A percentile compares a stretch with the other conserved stretches of the same genome.
Conservation (phyloP, 2,113 vertebrate species). For the Otis tarda region DNA sequence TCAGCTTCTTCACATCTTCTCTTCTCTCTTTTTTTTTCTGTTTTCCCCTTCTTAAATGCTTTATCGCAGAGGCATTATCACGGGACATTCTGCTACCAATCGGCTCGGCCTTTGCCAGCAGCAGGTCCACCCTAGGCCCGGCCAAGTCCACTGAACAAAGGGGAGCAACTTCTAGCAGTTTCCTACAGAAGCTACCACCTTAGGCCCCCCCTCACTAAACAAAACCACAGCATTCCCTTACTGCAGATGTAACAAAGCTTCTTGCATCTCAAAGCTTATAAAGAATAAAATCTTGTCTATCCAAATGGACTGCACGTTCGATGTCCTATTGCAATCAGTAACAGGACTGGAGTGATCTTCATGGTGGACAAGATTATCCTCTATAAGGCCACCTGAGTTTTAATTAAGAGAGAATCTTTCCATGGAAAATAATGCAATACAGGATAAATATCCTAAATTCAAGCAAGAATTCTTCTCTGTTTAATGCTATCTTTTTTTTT, state of each 20-base stretch:
- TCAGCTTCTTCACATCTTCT: too few species aligned
- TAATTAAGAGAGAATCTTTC: neutral
- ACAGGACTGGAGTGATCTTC: neutral
- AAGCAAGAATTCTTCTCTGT: neutral
- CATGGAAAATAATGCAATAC: neutral
- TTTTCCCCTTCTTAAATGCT: too few species aligned
- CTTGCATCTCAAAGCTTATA: neutral
- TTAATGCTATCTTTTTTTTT: neutral
- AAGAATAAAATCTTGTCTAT: neutral
- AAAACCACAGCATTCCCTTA: neutral
- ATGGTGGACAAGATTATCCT: neutral
- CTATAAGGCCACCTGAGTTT: neutral
- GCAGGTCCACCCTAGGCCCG: too few species aligned
- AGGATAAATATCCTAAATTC: neutral
- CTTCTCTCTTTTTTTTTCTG: too few species aligned
- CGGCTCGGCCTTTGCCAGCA: too few species aligned
- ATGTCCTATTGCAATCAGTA: neutral
- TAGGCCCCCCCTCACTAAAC: too few species aligned
- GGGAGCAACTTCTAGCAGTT: too few species aligned
- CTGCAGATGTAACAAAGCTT: neutral
- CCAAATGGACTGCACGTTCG: accelerated
- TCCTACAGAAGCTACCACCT: too few species aligned
- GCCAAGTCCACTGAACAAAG: too few species aligned
- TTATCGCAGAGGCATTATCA: too few species aligned
- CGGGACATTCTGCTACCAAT: too few species aligned